These are phyloP conservation scores for Valencia hispanica DNA, from an alignment of 2,797 vertebrate genomes.

Conservation along the genomic window DNA sequence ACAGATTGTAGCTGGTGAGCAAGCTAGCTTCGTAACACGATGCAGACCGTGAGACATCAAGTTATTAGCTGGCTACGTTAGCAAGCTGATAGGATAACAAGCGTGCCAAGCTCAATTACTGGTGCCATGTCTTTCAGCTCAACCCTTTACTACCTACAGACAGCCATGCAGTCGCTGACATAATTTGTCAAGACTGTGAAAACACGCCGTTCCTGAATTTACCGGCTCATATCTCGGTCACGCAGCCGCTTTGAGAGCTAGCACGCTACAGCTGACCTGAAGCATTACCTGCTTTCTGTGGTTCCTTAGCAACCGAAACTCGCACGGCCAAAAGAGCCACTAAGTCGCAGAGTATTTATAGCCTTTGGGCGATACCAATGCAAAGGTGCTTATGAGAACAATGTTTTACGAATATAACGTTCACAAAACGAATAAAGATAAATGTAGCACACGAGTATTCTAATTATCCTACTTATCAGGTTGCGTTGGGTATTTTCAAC, in stretches of 20 bases:
- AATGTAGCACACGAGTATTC: fast-evolving
- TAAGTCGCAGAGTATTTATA: conserved; percentile 65
- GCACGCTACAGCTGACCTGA: conserved; percentile 72
- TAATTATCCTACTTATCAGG: not conserved
- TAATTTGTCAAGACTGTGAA: not conserved
- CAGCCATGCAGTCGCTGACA: not conserved
- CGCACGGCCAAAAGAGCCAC: conserved; percentile 43
- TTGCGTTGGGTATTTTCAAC: not conserved
- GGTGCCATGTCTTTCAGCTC: conserved; percentile 16
- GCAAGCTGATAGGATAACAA: conserved; percentile 55
- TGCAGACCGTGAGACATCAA: conserved; percentile 50
- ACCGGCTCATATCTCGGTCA: conserved; percentile 44
- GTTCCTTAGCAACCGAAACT: conserved; percentile 82
- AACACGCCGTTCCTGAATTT: not conserved
- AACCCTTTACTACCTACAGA: not conserved
- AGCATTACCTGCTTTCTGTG: conserved; percentile 76
- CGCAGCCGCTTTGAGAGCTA: conserved; percentile 54
- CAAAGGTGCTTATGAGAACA: not conserved
- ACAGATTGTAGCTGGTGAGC: conserved; percentile 12
- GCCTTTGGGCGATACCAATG: conserved; percentile 70
- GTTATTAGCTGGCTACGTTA: conserved; percentile 48
- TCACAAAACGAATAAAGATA: fast-evolving
- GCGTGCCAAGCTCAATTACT: conserved; percentile 16
- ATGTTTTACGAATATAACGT: fast-evolving
- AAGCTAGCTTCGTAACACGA: conserved; percentile 61